Evolutionary conservation across 2,888 invertebrate species (phyloP).

Genomic region (Leptogaster cylindrica): DNA sequence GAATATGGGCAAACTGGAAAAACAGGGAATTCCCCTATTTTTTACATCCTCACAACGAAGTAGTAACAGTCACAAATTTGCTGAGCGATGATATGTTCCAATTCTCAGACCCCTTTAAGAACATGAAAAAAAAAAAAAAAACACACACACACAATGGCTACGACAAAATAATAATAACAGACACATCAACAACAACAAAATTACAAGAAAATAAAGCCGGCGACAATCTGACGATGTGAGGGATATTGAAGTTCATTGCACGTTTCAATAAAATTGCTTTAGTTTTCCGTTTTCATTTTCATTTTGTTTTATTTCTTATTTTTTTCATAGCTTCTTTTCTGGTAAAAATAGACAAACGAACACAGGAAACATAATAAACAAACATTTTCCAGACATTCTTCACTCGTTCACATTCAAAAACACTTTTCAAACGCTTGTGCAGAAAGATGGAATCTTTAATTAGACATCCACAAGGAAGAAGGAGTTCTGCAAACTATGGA

Average conservation of each 20-base stretch:
- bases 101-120: too few relatives aligned
- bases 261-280: constrained; percentile 18
- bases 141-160: too few relatives aligned
- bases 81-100: too few relatives aligned
- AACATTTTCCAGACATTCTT: constrained; percentile 12
- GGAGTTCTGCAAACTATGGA: too few relatives aligned
- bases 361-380: constrained; percentile 17
- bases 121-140: too few relatives aligned
- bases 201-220: not conserved
- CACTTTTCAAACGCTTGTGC: constrained; percentile 1
- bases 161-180: too few relatives aligned
- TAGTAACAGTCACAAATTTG: too few relatives aligned
- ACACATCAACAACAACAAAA: not conserved
- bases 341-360: constrained; percentile 15
- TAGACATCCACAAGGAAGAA: not conserved
- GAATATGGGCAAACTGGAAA: not conserved
- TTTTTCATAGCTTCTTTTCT: too few relatives aligned
- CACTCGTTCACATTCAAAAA: constrained; percentile 3
- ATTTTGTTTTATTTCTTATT: too few relatives aligned
- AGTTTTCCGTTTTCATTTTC: too few relatives aligned
- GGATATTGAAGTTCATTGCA: constrained; percentile 27
- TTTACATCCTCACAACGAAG: too few relatives aligned
- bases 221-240: constrained; percentile 25
- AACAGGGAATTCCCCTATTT: too few relatives aligned
- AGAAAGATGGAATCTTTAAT: constrained; percentile 23